Evolutionary conservation across 1,140 invertebrate species (phyloP).

Genomic region (Apis laboriosa): DNA sequence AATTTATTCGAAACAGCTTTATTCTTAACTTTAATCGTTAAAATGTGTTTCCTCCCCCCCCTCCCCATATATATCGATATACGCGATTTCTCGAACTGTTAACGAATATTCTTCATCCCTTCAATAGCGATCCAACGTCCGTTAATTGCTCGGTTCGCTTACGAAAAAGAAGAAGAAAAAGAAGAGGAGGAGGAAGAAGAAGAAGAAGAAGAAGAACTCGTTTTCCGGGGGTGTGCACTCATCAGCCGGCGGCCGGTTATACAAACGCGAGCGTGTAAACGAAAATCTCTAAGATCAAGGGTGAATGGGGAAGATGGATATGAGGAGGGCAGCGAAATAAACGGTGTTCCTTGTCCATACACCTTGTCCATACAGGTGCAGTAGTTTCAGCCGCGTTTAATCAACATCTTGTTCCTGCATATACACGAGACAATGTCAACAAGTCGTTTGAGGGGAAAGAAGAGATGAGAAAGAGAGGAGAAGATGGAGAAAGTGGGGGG

Average conservation of each 20-base stretch:
- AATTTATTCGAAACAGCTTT: too few species aligned
- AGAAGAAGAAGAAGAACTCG: not conserved
- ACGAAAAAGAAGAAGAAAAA: not conserved
- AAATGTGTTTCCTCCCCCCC: too few species aligned
- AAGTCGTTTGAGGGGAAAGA: conserved; percentile 5
- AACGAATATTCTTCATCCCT: too few species aligned
- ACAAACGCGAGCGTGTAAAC: conserved; percentile 35
- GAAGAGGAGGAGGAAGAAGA: too few species aligned
- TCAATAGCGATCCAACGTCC: too few species aligned
- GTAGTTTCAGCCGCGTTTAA: conserved; percentile 27
- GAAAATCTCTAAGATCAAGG: conserved; percentile 38
- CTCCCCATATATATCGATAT: too few species aligned
- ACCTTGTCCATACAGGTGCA: not conserved
- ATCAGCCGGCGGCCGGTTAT: not conserved
- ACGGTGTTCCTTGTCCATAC: conserved; percentile 24
- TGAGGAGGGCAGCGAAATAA: conserved; percentile 25
- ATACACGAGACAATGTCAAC: conserved; percentile 35
- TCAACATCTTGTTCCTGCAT: conserved; percentile 34
- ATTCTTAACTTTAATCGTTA: too few species aligned
- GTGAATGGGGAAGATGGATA: conserved; percentile 3
- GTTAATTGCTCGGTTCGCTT: too few species aligned
- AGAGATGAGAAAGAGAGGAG: not conserved
- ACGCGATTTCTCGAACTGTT: not conserved
- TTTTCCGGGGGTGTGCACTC: not conserved
- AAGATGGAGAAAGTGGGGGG: not conserved